These are phyloP conservation scores for Anthoscopus minutus DNA, from an alignment of 2,113 vertebrate genomes.

Conservation along the genomic window DNA sequence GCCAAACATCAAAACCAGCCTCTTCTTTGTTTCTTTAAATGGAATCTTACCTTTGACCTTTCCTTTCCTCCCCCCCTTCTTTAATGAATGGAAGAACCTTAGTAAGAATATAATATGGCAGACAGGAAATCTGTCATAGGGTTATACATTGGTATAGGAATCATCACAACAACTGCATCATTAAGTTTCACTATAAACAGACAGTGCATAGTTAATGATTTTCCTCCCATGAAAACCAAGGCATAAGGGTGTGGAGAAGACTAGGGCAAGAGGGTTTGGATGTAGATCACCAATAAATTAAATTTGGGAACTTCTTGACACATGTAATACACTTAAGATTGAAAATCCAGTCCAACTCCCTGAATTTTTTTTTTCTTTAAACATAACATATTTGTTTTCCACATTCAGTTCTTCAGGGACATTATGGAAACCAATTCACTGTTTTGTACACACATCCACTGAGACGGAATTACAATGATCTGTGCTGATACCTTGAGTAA, in stretches of 20 bases:
- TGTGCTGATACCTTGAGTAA: not conserved
- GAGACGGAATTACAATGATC: not conserved
- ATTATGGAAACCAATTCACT: not conserved
- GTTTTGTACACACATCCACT: not conserved
- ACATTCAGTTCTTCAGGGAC: not conserved
- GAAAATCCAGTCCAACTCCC: not conserved
- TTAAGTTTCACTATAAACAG: not conserved
- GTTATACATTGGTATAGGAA: not conserved
- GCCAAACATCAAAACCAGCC: not conserved
- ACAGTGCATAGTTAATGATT: not conserved
- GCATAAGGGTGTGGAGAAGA: not conserved
- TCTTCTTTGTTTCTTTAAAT: not conserved
- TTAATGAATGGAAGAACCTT: not conserved
- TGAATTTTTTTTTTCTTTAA: not conserved
- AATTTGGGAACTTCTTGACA: not conserved
- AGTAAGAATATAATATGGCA: not conserved
- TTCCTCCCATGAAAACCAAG: not conserved
- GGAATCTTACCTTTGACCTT: not conserved
- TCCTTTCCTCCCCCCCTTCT: fast-evolving
- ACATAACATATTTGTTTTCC: not conserved
- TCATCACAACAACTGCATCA: not conserved
- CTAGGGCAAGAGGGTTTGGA: not conserved
- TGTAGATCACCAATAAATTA: not conserved
- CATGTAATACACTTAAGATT: not conserved
- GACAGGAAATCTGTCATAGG: not conserved